Base-by-base conservation (phyloP, 1,140 invertebrate genomes). In the Drosophila nigrodunni region DNA sequence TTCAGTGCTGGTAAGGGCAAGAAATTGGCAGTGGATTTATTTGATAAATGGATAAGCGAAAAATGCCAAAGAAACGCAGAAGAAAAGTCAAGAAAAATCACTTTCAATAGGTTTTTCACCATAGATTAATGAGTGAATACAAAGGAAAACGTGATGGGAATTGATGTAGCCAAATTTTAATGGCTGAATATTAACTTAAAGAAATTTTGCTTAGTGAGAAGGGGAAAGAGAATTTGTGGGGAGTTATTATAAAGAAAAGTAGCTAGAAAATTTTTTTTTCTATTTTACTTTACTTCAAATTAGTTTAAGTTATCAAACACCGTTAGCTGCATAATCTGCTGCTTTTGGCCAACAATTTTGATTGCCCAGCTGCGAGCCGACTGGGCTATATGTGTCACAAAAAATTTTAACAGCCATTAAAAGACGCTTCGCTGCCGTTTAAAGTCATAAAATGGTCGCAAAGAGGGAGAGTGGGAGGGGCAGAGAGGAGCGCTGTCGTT, bases 31-130 rank as follows among this genome's bases (percentile, higher is more conserved):
- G 67, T 58, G 18, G 61, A 55, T 49, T 74, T 61, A 55, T 60
- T 69, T 74, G 71, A 73, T 73, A 67, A 73, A 58, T 67, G 52
- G 70, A 74, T 55, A 69, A 46, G 55, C 25, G 25, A 30, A 30
- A 30, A 30, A 30, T 30, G 25, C 25, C 25, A 30, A 65, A 13
- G 50, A 64, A 71, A 64, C 64, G 52, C 10, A 10, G 18, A 15
- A 41, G 47, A 39, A 10, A 71, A 67, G 11, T 34, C 13, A 25
- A 39, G 34, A 46, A 41, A 61, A 69, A 44, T 54, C 15, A 21
- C 44, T 66, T 58, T 35, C 44, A 41, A 25, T 55, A 8, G 15
- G 34, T 25, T 54, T 37, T 54, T 60, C 55, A 65, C 49, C 59
- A 60, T 52, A 50, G 55, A 68, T 68, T 57, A 67, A 37, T 43